Base-by-base conservation (phyloP, 1,140 invertebrate species). In the Drosophila orosa region DNA sequence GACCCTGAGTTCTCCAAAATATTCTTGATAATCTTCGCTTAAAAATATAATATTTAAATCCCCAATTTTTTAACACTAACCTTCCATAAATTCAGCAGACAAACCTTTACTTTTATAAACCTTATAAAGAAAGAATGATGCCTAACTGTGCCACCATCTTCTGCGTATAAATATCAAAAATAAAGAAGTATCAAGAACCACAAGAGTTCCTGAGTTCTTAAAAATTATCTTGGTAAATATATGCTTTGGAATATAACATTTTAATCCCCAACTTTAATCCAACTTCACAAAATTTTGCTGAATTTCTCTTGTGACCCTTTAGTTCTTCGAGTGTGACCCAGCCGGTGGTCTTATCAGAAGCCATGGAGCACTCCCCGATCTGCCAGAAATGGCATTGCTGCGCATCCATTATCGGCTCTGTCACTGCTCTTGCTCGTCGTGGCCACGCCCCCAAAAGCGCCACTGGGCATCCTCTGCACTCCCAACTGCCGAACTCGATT, bases 261-360 rank as follows among this genome's bases (percentile, higher is more conserved):
- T 9, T 0, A 10, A n/a, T 10, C 1, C 44, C 4, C 25, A 29
- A 7, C 9, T 17, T 17, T 29, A 48, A 6, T 15, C 9, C 15
- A 29, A 29, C 17, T 19, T 3, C 3, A 7, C 5, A 13, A 13
- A 31, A 13, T 50, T 19, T 1, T 22, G 5, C 13, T 12, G 0
- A 22, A 4, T 24, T 35, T 55, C 19, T 3, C 2, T n/a, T 22
- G 2, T n/a, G 31, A 35, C 31, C 15, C 31, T 3, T 2, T 8
- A 10, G 24, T 68, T 68, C 25, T 57, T 39, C 45, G 45, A 57
- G 56, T 42, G 54, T 66, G 24, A 44, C 24, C 47, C 45, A 74
- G 37, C 75, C 19, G 89, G 89, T 91, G 89, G 89, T 90, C 89
- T 90, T 90, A 90, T 90, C 89, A 90, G 89, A 87, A 90, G 89